Evolutionary conservation across 2,797 vertebrate species (phyloP).

Genomic region (Spatula clypeata): DNA sequence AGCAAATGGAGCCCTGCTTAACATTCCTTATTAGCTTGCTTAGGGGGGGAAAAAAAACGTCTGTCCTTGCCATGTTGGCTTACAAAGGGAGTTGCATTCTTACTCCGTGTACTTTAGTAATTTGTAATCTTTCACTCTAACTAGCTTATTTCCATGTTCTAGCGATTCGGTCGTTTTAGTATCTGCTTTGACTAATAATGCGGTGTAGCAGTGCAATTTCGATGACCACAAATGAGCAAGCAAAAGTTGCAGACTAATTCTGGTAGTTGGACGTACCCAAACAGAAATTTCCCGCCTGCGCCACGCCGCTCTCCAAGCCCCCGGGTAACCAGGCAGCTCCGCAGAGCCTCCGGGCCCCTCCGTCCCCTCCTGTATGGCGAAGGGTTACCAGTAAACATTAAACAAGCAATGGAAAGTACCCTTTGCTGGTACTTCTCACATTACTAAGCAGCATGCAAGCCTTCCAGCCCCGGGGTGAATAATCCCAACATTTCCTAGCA

Average conservation of each 20-base stretch:
- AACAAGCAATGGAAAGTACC: conserved; percentile 57
- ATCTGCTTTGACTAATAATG: conserved; percentile 49
- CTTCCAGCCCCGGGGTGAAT: background rate
- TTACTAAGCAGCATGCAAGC: background rate
- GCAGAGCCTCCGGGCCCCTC: conserved; percentile 9
- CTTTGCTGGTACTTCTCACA: background rate
- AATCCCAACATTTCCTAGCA: background rate
- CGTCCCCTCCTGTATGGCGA: background rate
- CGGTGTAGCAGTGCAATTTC: background rate
- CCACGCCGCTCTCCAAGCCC: background rate
- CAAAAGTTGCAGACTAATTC: conserved; percentile 60
- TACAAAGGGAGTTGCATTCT: conserved; percentile 58
- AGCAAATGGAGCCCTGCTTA: conserved; percentile 72
- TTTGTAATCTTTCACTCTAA: conserved; percentile 42
- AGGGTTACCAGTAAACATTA: conserved; percentile 35
- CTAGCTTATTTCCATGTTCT: conserved; percentile 55
- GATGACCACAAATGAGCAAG: conserved; percentile 43
- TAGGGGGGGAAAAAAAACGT: background rate
- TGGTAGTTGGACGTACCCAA: background rate
- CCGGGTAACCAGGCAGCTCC: background rate
- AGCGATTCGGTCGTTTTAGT: conserved; percentile 5
- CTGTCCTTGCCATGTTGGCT: conserved; percentile 55
- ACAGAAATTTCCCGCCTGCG: conserved; percentile 19
- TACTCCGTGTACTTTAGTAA: conserved; percentile 47
- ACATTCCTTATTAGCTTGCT: conserved; percentile 74